Evolutionary conservation across 2,888 invertebrate species (phyloP).

Genomic region (Agrochola lota): DNA sequence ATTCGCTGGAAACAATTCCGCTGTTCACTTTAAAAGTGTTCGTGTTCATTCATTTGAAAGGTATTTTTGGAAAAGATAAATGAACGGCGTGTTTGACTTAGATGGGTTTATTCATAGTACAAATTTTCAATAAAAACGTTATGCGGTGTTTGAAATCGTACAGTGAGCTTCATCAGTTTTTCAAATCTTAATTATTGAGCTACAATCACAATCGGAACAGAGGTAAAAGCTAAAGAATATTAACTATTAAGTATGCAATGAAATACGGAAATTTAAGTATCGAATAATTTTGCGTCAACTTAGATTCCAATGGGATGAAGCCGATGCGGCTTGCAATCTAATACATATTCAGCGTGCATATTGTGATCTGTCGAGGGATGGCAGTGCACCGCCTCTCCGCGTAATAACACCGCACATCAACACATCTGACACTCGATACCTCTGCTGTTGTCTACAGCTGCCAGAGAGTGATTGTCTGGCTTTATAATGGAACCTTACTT

Average conservation of each 20-base stretch:
- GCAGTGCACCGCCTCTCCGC: slow-evolving; percentile 2
- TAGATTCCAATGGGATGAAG: slow-evolving; percentile 36
- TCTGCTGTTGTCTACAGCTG: not conserved
- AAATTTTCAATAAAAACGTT: not conserved
- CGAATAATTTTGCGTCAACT: not conserved
- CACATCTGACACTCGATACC: slow-evolving; percentile 6
- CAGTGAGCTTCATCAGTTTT: not conserved
- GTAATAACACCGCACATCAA: slow-evolving; percentile 15
- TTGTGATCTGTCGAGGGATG: slow-evolving; percentile 33
- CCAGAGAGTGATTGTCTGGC: not conserved
- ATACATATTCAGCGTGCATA: slow-evolving; percentile 63
- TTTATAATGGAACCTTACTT: not conserved
- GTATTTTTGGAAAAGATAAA: slow-evolving; percentile 27
- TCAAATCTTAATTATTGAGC: not conserved
- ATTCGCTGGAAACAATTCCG: slow-evolving; percentile 29
- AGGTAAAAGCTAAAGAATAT: not conserved
- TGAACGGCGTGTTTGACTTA: not conserved
- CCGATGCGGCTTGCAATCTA: slow-evolving; percentile 34
- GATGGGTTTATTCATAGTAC: not conserved
- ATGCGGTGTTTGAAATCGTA: not conserved
- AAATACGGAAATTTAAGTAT: not conserved
- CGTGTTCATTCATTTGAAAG: slow-evolving; percentile 17
- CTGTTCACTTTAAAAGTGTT: slow-evolving; percentile 31
- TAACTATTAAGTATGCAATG: not conserved
- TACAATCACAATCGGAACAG: not conserved